phyloP scores from a whole-genome alignment of 1,140 invertebrate genomes.

The Pseudachorutes palmiensis region DNA sequence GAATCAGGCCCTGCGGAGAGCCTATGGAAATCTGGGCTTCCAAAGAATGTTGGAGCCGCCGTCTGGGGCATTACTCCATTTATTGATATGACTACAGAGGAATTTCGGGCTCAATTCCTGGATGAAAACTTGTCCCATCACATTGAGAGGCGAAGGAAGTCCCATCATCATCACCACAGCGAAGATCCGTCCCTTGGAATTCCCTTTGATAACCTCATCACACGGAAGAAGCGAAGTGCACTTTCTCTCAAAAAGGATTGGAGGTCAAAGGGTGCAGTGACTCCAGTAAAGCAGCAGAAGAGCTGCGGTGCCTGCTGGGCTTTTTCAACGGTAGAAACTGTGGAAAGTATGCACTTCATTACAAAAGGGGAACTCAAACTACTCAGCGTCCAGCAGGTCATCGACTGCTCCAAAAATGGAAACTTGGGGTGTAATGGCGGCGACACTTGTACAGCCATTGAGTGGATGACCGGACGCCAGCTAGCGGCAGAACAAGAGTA shows the following conservation, averaged over 20 bases:
- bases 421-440: conserved; percentile 73
- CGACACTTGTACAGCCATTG: conserved; percentile 64
- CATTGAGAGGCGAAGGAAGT: conserved; percentile 28
- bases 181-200: conserved; percentile 22
- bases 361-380: conserved; percentile 52
- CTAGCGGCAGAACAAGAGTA: conserved; percentile 56
- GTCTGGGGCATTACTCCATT: conserved; percentile 57
- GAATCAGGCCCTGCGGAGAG: background rate
- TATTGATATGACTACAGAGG: conserved; percentile 62
- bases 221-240: conserved; percentile 33
- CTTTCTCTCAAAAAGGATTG: conserved; percentile 43
- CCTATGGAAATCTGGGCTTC: conserved; percentile 23
- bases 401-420: conserved; percentile 66
- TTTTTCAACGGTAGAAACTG: conserved; percentile 65
- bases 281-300: conserved; percentile 62
- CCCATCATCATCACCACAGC: conserved; percentile 38
- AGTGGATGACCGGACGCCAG: conserved; percentile 59
- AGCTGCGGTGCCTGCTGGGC: conserved; percentile 81
- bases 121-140: conserved; percentile 40
- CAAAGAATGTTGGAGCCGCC: conserved; percentile 32
- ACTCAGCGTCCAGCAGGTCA: conserved; percentile 70
- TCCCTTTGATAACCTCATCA: conserved; percentile 13
- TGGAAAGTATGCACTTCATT: conserved; percentile 68
- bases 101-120: conserved; percentile 55
- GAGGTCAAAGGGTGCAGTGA: conserved; percentile 61